Evolutionary conservation across 2,797 vertebrate species (phyloP).

Genomic region (Remorina albescens): DNA sequence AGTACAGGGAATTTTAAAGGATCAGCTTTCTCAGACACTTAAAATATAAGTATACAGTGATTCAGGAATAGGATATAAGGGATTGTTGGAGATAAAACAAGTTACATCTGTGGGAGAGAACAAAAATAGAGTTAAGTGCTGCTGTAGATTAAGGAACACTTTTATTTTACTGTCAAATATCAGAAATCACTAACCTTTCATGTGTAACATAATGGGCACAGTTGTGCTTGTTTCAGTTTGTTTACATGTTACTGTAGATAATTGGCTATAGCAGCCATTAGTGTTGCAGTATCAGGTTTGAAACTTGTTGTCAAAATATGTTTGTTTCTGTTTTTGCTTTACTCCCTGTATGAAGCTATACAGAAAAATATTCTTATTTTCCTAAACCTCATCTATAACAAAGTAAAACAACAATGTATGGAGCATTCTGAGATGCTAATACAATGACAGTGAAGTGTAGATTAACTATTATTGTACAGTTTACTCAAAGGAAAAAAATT

Average conservation of each 20-base stretch:
- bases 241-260: conserved; percentile 53
- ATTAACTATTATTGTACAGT: conserved; percentile 45
- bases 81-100: conserved; percentile 34
- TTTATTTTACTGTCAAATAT: conserved; percentile 62
- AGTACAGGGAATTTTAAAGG: neutral
- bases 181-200: conserved; percentile 68
- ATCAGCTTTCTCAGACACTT: conserved; percentile 6
- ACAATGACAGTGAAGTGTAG: conserved; percentile 32
- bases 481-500: conserved; percentile 24
- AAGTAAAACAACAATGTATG: conserved; percentile 17
- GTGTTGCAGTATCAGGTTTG: conserved; percentile 45
- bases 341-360: conserved; percentile 31
- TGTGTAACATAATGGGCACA: conserved; percentile 43
- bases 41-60: conserved; percentile 37
- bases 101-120: conserved; percentile 39
- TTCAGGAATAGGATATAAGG: conserved; percentile 1
- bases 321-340: conserved; percentile 42
- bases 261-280: conserved; percentile 55
- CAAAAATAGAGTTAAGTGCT: conserved; percentile 42
- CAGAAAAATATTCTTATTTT: conserved; percentile 19
- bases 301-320: conserved; percentile 51
- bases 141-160: conserved; percentile 56
- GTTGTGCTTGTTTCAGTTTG: conserved; percentile 36
- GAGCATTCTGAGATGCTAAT: conserved; percentile 19
- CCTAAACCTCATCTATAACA: conserved; percentile 2